Base-by-base conservation (phyloP, 2,113 vertebrate genomes). In the Epinephelus lanceolatus region DNA sequence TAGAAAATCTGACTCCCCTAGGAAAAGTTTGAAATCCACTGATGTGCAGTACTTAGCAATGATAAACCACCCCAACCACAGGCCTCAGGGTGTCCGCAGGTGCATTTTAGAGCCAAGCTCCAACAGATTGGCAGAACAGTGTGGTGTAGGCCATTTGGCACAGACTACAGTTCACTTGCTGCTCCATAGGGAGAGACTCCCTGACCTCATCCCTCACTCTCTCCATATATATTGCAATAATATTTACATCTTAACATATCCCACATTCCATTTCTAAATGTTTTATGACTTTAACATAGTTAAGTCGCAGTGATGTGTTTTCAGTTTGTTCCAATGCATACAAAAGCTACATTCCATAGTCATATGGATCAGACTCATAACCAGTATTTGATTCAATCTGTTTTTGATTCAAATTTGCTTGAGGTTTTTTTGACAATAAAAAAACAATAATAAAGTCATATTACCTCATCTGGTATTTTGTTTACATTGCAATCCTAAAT, bases 101-200 rank as follows among this genome's bases (percentile, higher is more conserved):
- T 93, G 92, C 72, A 71, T 90, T 91, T 91, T 85, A 81, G 93
- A 93, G 94, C 91, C 93, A 93, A 93, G 90, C 86, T 86, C 88
- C 90, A 91, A 94, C 95, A 95, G 95, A 94, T 94, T 95, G 95
- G 87, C 86, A 84, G 92, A 95, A 93, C 95, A 95, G 94, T 94
- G 89, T 95, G 95, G 83, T 87, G 91, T 91, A 76, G 89, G 76
- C 88, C 85, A 93, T 93, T 94, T 95, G 94, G 94, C 95, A 94
- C 85, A 27, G 86, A 81, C 81, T 88, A 56, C 89, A 83, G 87
- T 90, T 88, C 75, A 72, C 90, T 86, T 68, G 83, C 84, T 84
- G 81, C 91, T 94, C 89, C 87, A 89, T 78, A 76, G 89, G 88
- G 93, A 89, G 88, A 88, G 83, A 87, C 90, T 85, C 86, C 89